These are phyloP conservation scores for Gonioctena quinquepunctata DNA, from an alignment of 1,140 invertebrate genomes.

Conservation along the genomic window DNA sequence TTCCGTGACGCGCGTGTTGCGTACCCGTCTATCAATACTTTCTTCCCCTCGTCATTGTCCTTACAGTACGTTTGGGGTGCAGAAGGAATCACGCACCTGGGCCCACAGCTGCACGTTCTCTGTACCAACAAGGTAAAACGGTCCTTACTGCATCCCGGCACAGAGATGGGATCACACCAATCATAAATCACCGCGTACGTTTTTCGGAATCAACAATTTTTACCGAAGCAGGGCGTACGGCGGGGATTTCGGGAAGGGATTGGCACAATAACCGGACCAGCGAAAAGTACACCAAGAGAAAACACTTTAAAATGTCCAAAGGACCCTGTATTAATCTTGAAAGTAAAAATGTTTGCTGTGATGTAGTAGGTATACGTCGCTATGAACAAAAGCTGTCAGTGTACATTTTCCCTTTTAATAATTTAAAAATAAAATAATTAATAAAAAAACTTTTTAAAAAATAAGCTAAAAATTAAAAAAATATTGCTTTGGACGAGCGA, in stretches of 20 bases:
- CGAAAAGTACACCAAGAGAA: no score
- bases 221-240: background rate
- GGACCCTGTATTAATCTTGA: no score
- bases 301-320: no score
- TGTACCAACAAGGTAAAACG: constrained; percentile 20
- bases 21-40: constrained; percentile 12
- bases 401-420: no score
- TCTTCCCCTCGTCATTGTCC: constrained; percentile 21
- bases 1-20: background rate
- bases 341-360: no score
- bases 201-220: constrained; percentile 4
- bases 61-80: background rate
- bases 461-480: no score
- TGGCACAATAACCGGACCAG: no score
- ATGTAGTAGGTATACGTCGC: no score
- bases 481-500: no score
- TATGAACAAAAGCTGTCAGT: no score
- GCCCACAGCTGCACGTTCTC: constrained; percentile 21
- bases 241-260: background rate
- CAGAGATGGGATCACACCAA: background rate
- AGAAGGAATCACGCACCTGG: constrained; percentile 23
- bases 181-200: constrained; percentile 1
- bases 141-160: background rate
- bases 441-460: no score
- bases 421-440: no score